phyloP scores from a whole-genome alignment of 2,888 invertebrate genomes.

The Epinotia nisella region DNA sequence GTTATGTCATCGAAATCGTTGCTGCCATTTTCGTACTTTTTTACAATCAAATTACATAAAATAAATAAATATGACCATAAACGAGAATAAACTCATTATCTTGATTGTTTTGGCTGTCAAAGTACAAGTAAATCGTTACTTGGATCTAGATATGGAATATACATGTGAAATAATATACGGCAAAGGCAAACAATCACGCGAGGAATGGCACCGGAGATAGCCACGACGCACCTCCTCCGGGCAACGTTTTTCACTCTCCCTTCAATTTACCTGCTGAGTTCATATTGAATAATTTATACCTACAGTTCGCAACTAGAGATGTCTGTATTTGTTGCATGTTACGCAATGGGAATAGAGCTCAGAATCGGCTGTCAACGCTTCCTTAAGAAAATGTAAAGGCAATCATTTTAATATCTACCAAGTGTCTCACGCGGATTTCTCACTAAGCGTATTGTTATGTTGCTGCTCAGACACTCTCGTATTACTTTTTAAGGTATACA shows the following conservation, averaged over 20 bases:
- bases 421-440: conserved; percentile 33
- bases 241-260: conserved; percentile 63
- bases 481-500: conserved; percentile 5
- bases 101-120: neutral
- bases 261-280: conserved; percentile 63
- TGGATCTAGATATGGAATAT: neutral
- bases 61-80: no score
- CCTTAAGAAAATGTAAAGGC: conserved; percentile 33
- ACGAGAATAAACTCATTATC: neutral
- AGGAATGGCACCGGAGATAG: conserved; percentile 45
- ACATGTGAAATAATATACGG: conserved; percentile 6
- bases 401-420: conserved; percentile 40
- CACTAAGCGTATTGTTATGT: conserved; percentile 40
- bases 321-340: conserved; percentile 15
- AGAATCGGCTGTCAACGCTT: conserved; percentile 2
- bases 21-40: no score
- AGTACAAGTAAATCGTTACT: neutral
- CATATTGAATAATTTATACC: conserved; percentile 60
- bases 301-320: conserved; percentile 22
- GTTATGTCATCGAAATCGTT: no score
- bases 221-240: conserved; percentile 47
- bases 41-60: no score
- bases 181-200: conserved; percentile 29
- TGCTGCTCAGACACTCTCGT: conserved; percentile 12
- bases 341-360: conserved; percentile 29